Evolutionary conservation across 30 jellyfish, hydroid and myxozoan genomes (phyloP).

Genomic region (Catostylus mosaicus): DNA sequence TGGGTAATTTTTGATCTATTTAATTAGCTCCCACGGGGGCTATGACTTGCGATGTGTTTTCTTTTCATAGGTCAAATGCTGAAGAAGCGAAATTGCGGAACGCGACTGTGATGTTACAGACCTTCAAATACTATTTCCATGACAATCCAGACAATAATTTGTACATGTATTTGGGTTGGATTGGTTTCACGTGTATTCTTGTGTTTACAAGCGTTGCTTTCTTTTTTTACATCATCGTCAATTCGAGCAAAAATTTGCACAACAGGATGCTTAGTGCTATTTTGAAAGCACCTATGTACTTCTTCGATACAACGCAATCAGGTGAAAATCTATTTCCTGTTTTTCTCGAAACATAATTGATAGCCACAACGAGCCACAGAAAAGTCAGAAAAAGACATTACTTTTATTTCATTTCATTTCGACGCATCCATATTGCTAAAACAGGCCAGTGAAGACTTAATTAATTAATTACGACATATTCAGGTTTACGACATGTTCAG

Average conservation of each 20-base stretch:
- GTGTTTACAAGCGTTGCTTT: constrained; percentile 3
- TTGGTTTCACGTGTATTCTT: constrained; percentile 2
- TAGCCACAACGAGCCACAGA: too few relatives aligned
- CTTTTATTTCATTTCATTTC: too few relatives aligned
- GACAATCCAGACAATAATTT: constrained; percentile 23
- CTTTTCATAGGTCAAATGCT: constrained; percentile 17
- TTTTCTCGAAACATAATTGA: too few relatives aligned
- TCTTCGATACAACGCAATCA: constrained; percentile 69
- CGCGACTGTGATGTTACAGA: neutral
- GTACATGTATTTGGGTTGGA: constrained; percentile 31
- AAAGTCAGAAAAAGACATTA: too few relatives aligned
- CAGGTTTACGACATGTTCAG: too few relatives aligned
- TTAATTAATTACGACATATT: too few relatives aligned
- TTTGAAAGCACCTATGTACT: constrained; percentile 62
- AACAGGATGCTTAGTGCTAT: constrained; percentile 60
- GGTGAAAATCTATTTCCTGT: too few relatives aligned
- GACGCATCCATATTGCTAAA: too few relatives aligned
- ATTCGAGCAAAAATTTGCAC: constrained; percentile 55
- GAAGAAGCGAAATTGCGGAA: constrained; percentile 29
- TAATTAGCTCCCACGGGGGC: too few relatives aligned
- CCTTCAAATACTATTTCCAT: neutral
- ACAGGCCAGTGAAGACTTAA: too few relatives aligned
- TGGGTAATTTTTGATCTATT: too few relatives aligned
- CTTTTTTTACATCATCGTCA: constrained; percentile 23
- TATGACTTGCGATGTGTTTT: too few relatives aligned